These are phyloP conservation scores for Sphaeridia pumilis DNA, from an alignment of 2,888 invertebrate genomes.

Conservation along the genomic window DNA sequence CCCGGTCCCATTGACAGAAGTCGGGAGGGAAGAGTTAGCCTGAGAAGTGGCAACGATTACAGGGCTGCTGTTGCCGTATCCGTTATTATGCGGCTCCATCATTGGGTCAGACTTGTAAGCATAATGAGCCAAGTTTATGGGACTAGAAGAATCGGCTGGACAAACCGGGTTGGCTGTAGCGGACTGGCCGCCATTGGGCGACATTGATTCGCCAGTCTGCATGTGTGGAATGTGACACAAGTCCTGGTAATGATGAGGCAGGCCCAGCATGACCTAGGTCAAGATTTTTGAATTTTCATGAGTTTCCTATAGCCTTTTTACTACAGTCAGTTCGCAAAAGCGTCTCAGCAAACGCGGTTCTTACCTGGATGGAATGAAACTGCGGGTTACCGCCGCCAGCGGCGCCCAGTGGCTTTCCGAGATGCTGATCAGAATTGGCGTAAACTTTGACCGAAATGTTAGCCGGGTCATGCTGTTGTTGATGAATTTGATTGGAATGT, in stretches of 20 bases:
- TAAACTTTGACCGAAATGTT: constrained; percentile 13
- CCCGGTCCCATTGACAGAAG: constrained; percentile 10
- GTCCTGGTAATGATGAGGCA: constrained; percentile 41
- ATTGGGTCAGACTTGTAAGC: constrained; percentile 27
- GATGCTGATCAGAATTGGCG: constrained; percentile 14
- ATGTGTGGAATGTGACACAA: constrained; percentile 31
- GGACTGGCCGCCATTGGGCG: constrained; percentile 3
- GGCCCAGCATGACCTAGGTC: constrained; percentile 52
- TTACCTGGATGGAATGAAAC: constrained; percentile 35
- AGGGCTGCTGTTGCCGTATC: constrained; percentile 8
- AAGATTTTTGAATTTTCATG: constrained; percentile 1
- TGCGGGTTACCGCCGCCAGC: no score
- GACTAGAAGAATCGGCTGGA: constrained; percentile 28
- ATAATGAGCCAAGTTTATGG: constrained; percentile 31
- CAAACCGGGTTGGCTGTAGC: constrained; percentile 18
- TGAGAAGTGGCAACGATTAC: constrained; percentile 4
- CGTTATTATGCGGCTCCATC: constrained; percentile 21
- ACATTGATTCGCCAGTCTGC: constrained; percentile 11
- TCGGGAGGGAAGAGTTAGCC: no score
- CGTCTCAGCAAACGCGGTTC: not conserved
- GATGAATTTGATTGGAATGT: constrained; percentile 10
- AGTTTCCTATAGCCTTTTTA: no score
- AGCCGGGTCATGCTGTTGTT: constrained; percentile 11
- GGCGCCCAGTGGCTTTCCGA: constrained; percentile 4
- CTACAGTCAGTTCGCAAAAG: not conserved